These are phyloP conservation scores for Prenolepis imparis DNA, from an alignment of 2,888 invertebrate species.

Conservation along the genomic window DNA sequence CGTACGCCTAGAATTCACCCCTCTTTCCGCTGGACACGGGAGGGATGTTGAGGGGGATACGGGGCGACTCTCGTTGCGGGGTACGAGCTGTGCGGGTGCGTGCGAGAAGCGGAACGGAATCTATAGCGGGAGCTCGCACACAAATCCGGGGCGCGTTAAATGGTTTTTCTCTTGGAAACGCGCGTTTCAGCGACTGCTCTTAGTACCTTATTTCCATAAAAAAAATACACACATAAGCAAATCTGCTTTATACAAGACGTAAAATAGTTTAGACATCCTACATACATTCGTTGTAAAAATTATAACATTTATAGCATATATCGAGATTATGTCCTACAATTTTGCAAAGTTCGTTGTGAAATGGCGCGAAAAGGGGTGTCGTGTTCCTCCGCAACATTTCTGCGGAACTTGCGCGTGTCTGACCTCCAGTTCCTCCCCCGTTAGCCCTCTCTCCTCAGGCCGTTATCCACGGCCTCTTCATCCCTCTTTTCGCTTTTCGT, in stretches of 20 bases:
- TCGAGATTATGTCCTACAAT: too few species aligned
- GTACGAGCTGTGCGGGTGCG: conserved; percentile 76
- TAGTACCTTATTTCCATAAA: not conserved
- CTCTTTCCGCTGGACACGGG: conserved; percentile 70
- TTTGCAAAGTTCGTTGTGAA: not conserved
- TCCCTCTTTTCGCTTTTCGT: conserved; percentile 51
- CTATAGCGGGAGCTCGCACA: conserved; percentile 69
- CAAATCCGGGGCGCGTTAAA: conserved; percentile 20
- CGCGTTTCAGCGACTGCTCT: conserved; percentile 22
- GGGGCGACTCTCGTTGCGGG: conserved; percentile 77
- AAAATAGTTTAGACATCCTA: too few species aligned
- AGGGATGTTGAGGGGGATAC: conserved; percentile 50
- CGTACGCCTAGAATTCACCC: conserved; percentile 82
- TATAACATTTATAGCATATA: not conserved
- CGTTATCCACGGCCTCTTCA: conserved; percentile 1
- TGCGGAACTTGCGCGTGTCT: conserved; percentile 78
- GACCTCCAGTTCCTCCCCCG: conserved; percentile 71
- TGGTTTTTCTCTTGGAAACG: not conserved
- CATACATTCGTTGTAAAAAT: not conserved
- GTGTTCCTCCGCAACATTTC: conserved; percentile 72
- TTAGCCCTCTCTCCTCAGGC: not conserved
- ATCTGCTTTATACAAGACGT: too few species aligned
- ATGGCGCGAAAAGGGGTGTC: conserved; percentile 62
- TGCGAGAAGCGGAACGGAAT: conserved; percentile 80
- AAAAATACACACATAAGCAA: not conserved